Evolutionary conservation across 2,888 invertebrate genomes (phyloP).

Genomic region (Belgica antarctica): DNA sequence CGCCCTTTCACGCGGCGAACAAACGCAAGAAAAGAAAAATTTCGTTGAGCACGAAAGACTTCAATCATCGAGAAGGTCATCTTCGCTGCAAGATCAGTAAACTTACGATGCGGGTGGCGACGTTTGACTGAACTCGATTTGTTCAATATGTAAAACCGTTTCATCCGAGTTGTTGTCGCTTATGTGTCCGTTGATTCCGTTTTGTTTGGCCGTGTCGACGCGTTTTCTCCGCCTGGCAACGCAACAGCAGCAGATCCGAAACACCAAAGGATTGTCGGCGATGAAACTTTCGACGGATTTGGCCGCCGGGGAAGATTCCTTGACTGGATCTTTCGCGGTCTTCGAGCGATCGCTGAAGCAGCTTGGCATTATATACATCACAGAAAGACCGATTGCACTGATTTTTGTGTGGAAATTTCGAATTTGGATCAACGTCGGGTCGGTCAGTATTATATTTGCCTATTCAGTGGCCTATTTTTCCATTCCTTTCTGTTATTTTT

Average conservation of each 20-base stretch:
- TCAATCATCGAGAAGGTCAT: not conserved
- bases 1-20: not conserved
- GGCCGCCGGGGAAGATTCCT: not conserved
- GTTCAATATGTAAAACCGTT: slow-evolving; percentile 23
- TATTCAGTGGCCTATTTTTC: slow-evolving; percentile 41
- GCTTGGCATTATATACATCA: slow-evolving; percentile 34
- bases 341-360: slow-evolving; percentile 23
- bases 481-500: slow-evolving; percentile 22
- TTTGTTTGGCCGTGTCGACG: slow-evolving; percentile 32
- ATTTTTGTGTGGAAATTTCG: not conserved
- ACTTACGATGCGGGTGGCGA: slow-evolving; percentile 10
- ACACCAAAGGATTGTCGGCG: slow-evolving; percentile 29
- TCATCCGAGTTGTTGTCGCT: not conserved
- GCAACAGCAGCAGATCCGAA: slow-evolving; percentile 34
- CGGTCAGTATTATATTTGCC: too few relatives aligned
- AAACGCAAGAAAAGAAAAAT: not conserved
- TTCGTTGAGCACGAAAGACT: not conserved
- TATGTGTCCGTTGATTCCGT: not conserved
- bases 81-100: not conserved
- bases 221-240: slow-evolving; percentile 32
- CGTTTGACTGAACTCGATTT: slow-evolving; percentile 27
- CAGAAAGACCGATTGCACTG: too few relatives aligned
- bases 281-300: slow-evolving; percentile 10
- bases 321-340: not conserved
- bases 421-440: slow-evolving; percentile 32